These are phyloP conservation scores for Timema cristinae DNA, from an alignment of 2,888 invertebrate genomes.

Conservation along the genomic window DNA sequence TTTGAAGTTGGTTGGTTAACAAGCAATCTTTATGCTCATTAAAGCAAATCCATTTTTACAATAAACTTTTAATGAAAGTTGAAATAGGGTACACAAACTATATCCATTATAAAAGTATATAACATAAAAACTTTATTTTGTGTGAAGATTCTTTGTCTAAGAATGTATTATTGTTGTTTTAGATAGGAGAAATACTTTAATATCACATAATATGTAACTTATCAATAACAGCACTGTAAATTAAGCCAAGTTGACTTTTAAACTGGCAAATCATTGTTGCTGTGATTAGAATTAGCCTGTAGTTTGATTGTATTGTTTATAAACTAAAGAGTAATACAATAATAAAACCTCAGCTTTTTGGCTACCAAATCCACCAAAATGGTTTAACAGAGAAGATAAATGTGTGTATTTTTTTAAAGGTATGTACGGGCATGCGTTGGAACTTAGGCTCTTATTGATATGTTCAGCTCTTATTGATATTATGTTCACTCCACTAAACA, in stretches of 20 bases:
- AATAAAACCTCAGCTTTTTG: slow-evolving; percentile 8
- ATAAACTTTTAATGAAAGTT: too few species aligned
- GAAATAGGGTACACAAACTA: too few species aligned
- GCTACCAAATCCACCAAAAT: too few species aligned
- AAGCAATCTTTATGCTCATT: slow-evolving; percentile 28
- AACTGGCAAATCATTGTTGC: slow-evolving; percentile 30
- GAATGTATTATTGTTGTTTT: slow-evolving; percentile 30
- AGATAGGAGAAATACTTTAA: slow-evolving; percentile 24
- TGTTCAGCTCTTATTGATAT: too few species aligned
- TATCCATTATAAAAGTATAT: slow-evolving; percentile 13
- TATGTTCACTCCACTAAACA: too few species aligned
- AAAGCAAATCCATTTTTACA: too few species aligned
- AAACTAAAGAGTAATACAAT: slow-evolving; percentile 7
- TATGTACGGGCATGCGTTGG: too few species aligned
- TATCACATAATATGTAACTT: slow-evolving; percentile 16
- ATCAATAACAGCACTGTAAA: slow-evolving; percentile 23
- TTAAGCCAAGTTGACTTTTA: slow-evolving; percentile 23
- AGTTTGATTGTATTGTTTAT: slow-evolving; percentile 20
- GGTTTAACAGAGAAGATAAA: too few species aligned
- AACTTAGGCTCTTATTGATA: too few species aligned
- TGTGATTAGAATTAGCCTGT: slow-evolving; percentile 31
- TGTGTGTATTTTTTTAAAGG: too few species aligned
- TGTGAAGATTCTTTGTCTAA: slow-evolving; percentile 29
- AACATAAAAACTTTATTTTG: slow-evolving; percentile 26
- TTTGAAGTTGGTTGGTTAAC: slow-evolving; percentile 20